These are phyloP conservation scores for Platycercus adscitus DNA, from an alignment of 2,113 vertebrate species.

Conservation along the genomic window DNA sequence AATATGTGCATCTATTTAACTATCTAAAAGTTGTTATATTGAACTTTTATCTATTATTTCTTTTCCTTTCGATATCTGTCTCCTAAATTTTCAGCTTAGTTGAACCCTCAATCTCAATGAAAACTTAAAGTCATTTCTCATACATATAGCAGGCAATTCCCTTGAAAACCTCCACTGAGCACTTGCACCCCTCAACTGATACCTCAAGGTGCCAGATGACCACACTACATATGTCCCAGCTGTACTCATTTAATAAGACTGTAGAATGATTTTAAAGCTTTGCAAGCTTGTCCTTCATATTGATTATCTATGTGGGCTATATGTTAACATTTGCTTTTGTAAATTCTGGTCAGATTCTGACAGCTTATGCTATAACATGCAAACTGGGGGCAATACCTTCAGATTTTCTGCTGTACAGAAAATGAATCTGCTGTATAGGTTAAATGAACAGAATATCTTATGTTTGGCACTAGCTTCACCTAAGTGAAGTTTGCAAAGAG, in stretches of 20 bases:
- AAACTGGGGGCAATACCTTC: not conserved
- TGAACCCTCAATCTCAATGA: not conserved
- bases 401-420: not conserved
- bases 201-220: not conserved
- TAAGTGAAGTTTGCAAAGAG: not conserved
- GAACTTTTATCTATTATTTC: not conserved
- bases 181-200: not conserved
- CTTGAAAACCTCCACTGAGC: not conserved
- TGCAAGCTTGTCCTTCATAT: not conserved
- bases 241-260: not conserved
- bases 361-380: not conserved
- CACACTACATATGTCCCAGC: accelerated
- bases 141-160: not conserved
- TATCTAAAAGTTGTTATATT: not conserved
- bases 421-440: not conserved
- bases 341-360: not conserved
- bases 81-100: not conserved
- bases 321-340: not conserved
- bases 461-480: not conserved
- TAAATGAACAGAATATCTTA: not conserved
- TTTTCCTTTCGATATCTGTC: not conserved
- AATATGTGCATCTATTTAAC: not conserved
- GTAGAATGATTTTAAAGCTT: not conserved
- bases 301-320: accelerated
- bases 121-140: not conserved